These are phyloP conservation scores for Balanococcus diminutus DNA, from an alignment of 2,888 invertebrate species.

Conservation along the genomic window DNA sequence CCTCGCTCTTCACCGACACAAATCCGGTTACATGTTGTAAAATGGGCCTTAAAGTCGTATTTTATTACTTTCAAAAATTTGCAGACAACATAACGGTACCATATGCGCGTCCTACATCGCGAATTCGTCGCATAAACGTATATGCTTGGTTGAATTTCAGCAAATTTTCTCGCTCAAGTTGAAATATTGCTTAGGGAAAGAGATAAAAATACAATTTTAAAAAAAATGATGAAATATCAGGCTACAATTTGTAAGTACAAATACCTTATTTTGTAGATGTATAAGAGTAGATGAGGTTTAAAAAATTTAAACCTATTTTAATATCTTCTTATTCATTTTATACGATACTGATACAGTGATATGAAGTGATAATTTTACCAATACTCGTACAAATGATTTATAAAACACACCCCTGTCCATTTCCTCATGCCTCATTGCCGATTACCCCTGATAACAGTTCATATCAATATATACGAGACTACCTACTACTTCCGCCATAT, in stretches of 20 bases:
- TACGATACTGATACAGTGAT: background rate
- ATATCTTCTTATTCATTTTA: background rate
- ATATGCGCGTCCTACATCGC: slow-evolving; percentile 16
- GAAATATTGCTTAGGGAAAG: background rate
- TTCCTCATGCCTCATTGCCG: background rate
- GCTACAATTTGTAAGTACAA: background rate
- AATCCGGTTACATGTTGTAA: slow-evolving; percentile 16
- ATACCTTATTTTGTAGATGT: too few relatives aligned
- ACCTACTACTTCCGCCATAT: slow-evolving; percentile 17
- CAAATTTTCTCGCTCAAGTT: background rate
- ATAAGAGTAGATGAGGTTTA: too few relatives aligned
- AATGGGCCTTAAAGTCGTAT: slow-evolving; percentile 19
- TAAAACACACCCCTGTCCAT: slow-evolving; percentile 7
- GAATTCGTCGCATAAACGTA: background rate
- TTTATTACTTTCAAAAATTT: slow-evolving; percentile 39
- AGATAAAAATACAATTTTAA: background rate
- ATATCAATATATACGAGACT: background rate
- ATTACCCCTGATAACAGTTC: background rate
- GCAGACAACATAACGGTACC: slow-evolving; percentile 27
- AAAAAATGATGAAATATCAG: background rate
- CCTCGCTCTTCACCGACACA: background rate
- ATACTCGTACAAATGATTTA: background rate
- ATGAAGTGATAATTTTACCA: background rate
- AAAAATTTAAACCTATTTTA: too few relatives aligned
- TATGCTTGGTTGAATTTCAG: background rate